These are phyloP conservation scores for Pseudobourletiella spinata DNA, from an alignment of 1,140 invertebrate genomes.

Conservation along the genomic window DNA sequence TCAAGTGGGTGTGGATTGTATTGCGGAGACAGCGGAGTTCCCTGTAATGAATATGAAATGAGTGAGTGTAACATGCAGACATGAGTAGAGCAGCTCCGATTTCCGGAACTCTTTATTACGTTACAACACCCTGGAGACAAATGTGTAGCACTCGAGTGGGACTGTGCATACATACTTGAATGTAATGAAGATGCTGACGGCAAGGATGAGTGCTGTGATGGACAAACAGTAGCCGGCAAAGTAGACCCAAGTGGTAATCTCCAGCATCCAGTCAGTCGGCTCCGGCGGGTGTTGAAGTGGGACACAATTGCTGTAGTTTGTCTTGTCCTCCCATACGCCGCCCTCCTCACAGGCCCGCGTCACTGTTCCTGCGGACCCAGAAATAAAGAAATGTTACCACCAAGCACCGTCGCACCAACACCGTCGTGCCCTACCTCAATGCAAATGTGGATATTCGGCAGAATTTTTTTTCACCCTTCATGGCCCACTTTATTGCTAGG, in stretches of 20 bases:
- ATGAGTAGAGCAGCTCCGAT: too few species aligned
- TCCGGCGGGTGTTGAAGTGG: slow-evolving; percentile 25
- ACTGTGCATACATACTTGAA: too few species aligned
- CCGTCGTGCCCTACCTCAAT: too few species aligned
- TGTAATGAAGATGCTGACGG: slow-evolving; percentile 68
- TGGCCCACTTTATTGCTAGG: too few species aligned
- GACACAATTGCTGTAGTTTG: slow-evolving; percentile 57
- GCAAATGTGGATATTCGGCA: too few species aligned
- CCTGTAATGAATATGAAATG: slow-evolving; percentile 46
- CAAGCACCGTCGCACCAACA: too few species aligned
- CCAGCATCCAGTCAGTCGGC: slow-evolving; percentile 13
- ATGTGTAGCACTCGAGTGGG: not conserved
- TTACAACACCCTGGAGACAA: not conserved
- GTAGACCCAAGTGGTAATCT: slow-evolving; percentile 30
- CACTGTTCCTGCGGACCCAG: slow-evolving; percentile 75
- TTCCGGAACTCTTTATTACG: not conserved
- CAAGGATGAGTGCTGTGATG: slow-evolving; percentile 58
- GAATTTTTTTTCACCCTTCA: too few species aligned
- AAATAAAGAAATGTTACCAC: too few species aligned
- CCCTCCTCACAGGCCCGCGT: slow-evolving; percentile 55
- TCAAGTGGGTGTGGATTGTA: slow-evolving; percentile 82
- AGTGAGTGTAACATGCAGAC: too few species aligned
- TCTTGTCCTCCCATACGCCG: slow-evolving; percentile 58
- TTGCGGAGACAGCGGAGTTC: slow-evolving; percentile 83
- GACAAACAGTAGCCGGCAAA: slow-evolving; percentile 43